These are phyloP conservation scores for Meriones unguiculatus DNA, from an alignment of 2,113 vertebrate species.

Conservation along the genomic window DNA sequence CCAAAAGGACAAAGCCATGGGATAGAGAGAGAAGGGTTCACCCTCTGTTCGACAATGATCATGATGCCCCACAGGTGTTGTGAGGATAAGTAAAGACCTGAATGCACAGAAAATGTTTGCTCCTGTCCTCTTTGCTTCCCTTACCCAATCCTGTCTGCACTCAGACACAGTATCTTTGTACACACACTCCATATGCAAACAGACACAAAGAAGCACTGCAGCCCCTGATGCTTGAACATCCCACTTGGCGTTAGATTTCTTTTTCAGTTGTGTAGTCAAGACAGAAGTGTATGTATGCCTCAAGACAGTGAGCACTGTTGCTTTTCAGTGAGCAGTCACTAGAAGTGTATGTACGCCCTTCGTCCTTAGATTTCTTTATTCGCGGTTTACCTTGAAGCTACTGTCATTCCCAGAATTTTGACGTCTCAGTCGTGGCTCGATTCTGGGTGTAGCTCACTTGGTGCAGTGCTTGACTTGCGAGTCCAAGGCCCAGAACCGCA, in stretches of 20 bases:
- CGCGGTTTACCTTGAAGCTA: background rate
- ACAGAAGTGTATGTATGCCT: no score
- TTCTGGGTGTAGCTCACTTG: background rate
- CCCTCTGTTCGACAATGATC: no score
- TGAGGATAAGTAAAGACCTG: background rate
- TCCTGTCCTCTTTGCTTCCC: background rate
- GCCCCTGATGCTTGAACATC: background rate
- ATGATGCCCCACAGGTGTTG: background rate
- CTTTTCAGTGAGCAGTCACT: background rate
- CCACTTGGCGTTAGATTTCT: background rate
- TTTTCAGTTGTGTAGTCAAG: slow-evolving; percentile 15
- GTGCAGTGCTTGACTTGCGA: background rate
- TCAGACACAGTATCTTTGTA: no score
- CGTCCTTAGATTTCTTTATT: background rate
- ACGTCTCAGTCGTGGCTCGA: background rate
- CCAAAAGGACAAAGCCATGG: background rate
- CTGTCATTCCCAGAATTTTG: background rate
- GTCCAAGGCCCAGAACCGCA: background rate
- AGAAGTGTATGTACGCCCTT: background rate
- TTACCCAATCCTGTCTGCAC: background rate
- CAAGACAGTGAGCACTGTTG: background rate
- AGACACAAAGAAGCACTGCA: background rate
- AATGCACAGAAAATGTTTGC: background rate
- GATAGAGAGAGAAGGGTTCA: background rate
- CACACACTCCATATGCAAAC: background rate